Conservation (phyloP, 2,113 vertebrate genomes). For the Macquaria australasica region DNA sequence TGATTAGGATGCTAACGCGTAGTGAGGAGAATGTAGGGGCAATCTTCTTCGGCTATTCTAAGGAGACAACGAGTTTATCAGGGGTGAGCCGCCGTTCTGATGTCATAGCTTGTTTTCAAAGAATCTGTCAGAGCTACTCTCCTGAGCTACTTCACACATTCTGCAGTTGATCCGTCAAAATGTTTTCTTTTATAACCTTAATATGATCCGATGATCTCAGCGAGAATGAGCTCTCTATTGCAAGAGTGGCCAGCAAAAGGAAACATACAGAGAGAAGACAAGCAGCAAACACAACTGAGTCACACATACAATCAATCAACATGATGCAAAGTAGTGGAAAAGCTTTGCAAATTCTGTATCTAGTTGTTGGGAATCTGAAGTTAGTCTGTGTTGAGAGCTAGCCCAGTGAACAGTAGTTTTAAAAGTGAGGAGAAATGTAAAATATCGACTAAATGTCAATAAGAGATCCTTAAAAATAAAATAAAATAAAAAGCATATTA, state of each 20-base stretch:
- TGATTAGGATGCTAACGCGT: slow-evolving; percentile 78
- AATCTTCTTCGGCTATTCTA: slow-evolving; percentile 72
- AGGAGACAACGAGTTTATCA: slow-evolving; percentile 66
- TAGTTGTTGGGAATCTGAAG: background rate
- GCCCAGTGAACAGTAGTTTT: background rate
- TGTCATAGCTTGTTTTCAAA: slow-evolving; percentile 51
- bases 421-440: background rate
- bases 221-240: background rate
- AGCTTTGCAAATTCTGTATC: background rate
- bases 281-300: background rate
- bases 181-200: background rate
- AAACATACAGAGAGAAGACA: background rate
- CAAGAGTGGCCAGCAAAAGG: slow-evolving; percentile 2
- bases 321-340: background rate
- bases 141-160: slow-evolving; percentile 20
- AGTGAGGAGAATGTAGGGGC: slow-evolving; percentile 68
- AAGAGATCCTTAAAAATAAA: background rate
- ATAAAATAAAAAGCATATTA: background rate
- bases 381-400: background rate
- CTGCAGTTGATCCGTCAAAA: slow-evolving; percentile 23
- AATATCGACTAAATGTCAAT: background rate
- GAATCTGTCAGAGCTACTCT: slow-evolving; percentile 30
- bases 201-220: background rate
- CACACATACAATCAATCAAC: background rate
- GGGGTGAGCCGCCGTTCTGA: slow-evolving; percentile 47